These are phyloP conservation scores for Erebia aethiops DNA, from an alignment of 2,888 invertebrate genomes.

Conservation along the genomic window DNA sequence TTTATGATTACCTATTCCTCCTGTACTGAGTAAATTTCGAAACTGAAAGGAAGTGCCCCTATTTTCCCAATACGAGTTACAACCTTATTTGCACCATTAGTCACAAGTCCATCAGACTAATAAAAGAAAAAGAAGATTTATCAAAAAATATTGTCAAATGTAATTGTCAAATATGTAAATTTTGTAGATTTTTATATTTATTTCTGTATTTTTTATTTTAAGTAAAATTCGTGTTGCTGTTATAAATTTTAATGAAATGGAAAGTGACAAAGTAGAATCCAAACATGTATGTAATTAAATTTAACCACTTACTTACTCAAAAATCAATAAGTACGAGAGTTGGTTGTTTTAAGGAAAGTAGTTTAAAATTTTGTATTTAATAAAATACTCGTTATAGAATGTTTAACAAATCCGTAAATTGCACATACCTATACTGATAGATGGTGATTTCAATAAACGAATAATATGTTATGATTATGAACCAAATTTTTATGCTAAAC, in stretches of 20 bases:
- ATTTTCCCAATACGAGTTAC: background rate
- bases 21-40: too few species aligned
- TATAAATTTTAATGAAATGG: conserved; percentile 14
- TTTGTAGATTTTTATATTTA: background rate
- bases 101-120: background rate
- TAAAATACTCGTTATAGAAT: too few species aligned
- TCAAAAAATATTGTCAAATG: conserved; percentile 6
- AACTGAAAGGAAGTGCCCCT: too few species aligned
- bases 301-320: background rate
- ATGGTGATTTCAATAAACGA: too few species aligned
- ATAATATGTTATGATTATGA: too few species aligned
- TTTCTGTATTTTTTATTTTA: background rate
- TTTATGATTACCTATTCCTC: too few species aligned
- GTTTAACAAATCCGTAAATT: too few species aligned
- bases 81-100: background rate
- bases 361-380: background rate
- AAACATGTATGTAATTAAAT: conserved; percentile 4
- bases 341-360: background rate
- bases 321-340: background rate
- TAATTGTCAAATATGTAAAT: conserved; percentile 21
- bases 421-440: too few species aligned
- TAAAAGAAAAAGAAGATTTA: conserved; percentile 1
- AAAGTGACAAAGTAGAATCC: conserved; percentile 10
- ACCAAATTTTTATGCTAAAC: too few species aligned
- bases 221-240: background rate